These are phyloP conservation scores for Aegotheles bennettii DNA, from an alignment of 2,113 vertebrate genomes.

Conservation along the genomic window DNA sequence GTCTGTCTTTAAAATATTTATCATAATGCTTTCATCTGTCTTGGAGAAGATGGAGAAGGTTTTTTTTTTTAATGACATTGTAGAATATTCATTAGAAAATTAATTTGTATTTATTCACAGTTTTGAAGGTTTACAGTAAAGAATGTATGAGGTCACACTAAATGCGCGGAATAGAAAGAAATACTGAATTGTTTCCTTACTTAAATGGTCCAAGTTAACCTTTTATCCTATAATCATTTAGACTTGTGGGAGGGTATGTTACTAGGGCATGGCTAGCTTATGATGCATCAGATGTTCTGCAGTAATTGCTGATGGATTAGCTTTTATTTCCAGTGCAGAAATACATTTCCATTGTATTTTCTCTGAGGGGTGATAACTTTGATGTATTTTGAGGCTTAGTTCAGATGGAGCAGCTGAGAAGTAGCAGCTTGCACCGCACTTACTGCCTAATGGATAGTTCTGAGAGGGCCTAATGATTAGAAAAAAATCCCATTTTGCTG, in stretches of 20 bases:
- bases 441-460: neutral
- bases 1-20: neutral
- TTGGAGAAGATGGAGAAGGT: neutral
- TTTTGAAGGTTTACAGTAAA: neutral
- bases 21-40: neutral
- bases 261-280: neutral
- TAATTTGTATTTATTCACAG: neutral
- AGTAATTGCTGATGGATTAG: neutral
- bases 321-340: conserved; percentile 13
- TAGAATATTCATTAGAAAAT: neutral
- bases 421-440: neutral
- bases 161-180: neutral
- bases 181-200: neutral
- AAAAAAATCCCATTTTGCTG: neutral
- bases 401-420: neutral
- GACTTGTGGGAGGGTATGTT: neutral
- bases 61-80: neutral
- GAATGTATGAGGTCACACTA: neutral
- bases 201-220: neutral
- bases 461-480: neutral
- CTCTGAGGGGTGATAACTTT: neutral
- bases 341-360: neutral
- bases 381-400: neutral
- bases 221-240: neutral
- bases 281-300: neutral